A percentile compares a stretch with the other conserved stretches of the same genome.
phyloP scores from a whole-genome alignment of 2,888 invertebrate genomes.

The Meteorus colon region DNA sequence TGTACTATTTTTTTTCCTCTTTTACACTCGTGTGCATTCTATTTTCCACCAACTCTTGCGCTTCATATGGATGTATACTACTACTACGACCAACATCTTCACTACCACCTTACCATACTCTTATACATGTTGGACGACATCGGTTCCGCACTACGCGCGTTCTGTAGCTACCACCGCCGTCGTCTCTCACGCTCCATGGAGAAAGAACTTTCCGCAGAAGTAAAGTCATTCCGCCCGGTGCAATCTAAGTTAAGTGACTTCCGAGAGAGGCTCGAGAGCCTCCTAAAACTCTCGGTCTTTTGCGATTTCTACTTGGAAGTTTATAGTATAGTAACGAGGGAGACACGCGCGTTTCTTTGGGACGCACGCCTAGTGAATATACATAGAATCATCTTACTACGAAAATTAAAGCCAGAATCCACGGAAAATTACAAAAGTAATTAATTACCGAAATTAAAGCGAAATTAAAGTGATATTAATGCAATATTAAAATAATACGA shows the following conservation, averaged over 20 bases:
- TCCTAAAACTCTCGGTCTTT: conserved; percentile 48
- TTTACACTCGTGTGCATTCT: conserved; percentile 20
- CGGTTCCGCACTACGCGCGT: conserved; percentile 34
- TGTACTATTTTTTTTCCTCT: conserved; percentile 22
- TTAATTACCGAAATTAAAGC: conserved; percentile 5
- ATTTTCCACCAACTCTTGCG: neutral
- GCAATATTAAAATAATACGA: neutral
- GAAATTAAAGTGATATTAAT: neutral
- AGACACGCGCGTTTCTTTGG: conserved; percentile 14
- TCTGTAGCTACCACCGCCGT: conserved; percentile 2
- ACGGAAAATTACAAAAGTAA: conserved; percentile 15
- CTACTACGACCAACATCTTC: neutral
- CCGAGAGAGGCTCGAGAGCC: conserved; percentile 66
- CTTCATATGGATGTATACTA: neutral
- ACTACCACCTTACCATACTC: conserved; percentile 23
- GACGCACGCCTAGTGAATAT: neutral
- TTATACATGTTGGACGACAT: conserved; percentile 21
- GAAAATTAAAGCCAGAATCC: neutral
- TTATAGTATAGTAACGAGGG: conserved; percentile 27
- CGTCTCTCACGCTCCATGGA: conserved; percentile 46
- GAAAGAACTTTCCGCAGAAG: conserved; percentile 68
- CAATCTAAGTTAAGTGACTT: conserved; percentile 74
- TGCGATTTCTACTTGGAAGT: conserved; percentile 46
- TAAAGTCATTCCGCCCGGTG: conserved; percentile 71
- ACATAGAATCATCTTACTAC: neutral